Conservation (phyloP, 2,113 vertebrate genomes). For the Chloropsis cyanopogon region DNA sequence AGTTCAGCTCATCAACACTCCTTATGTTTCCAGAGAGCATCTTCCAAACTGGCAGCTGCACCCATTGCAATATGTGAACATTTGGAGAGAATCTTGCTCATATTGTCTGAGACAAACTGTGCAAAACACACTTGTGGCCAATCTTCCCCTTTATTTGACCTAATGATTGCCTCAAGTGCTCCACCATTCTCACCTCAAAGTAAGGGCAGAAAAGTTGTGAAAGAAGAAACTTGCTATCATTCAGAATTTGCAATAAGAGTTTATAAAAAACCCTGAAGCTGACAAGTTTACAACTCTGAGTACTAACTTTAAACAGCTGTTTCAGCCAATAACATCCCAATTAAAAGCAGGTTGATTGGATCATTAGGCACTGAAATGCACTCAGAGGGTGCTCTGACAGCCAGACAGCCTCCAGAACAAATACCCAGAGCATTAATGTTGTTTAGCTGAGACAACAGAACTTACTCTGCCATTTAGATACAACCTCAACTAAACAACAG, state of each 20-base stretch:
- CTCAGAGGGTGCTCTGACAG: not conserved
- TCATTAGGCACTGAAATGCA: conserved; percentile 3
- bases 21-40: not conserved
- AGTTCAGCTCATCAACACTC: conserved; percentile 13
- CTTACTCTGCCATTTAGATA: not conserved
- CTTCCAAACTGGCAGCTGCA: conserved; percentile 15
- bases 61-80: rapidly evolving
- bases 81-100: not conserved
- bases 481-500: not conserved
- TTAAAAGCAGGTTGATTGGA: conserved; percentile 13
- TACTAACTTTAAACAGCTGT: not conserved
- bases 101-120: not conserved
- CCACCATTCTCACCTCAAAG: not conserved
- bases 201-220: not conserved
- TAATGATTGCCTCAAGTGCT: not conserved
- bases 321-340: conserved; percentile 17
- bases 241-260: not conserved
- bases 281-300: not conserved
- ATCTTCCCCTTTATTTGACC: not conserved
- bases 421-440: not conserved
- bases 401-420: not conserved
- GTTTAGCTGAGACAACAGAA: not conserved
- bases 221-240: not conserved
- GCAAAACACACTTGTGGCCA: not conserved
- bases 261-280: not conserved